These are phyloP conservation scores for Clunio marinus DNA, from an alignment of 2,888 invertebrate genomes.

Conservation along the genomic window DNA sequence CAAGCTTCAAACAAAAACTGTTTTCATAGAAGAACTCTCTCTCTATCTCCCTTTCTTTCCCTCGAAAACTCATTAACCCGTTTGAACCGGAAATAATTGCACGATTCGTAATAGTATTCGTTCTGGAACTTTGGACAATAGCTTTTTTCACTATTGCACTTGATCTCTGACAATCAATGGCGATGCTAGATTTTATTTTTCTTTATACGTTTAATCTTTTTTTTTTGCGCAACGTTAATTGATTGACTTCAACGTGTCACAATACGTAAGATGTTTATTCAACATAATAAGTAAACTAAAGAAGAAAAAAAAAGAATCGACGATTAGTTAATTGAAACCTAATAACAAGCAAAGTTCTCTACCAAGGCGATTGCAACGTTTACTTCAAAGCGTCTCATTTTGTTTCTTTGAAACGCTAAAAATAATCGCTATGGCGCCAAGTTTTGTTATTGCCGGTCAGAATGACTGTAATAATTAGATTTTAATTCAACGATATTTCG, in stretches of 20 bases:
- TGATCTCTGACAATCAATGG: neutral
- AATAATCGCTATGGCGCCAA: constrained; percentile 15
- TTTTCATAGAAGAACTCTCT: neutral
- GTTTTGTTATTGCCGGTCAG: constrained; percentile 11
- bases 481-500: neutral
- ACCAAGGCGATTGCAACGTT: constrained; percentile 1
- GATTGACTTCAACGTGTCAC: neutral
- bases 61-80: constrained; percentile 7
- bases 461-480: neutral
- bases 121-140: neutral
- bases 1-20: too few species aligned
- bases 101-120: too few species aligned
- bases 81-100: constrained; percentile 8
- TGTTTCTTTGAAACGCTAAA: neutral
- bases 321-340: constrained; percentile 2
- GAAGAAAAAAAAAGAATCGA: neutral
- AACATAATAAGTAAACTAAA: neutral
- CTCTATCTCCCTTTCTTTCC: neutral
- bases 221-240: neutral
- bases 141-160: neutral
- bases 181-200: too few species aligned
- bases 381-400: constrained; percentile 1
- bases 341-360: neutral
- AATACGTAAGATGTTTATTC: neutral
- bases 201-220: too few species aligned